Evolutionary conservation across 2,888 invertebrate genomes (phyloP), one percentile per base, ranked within the genome.

Genomic region (Pyrrhosoma nymphula): DNA sequence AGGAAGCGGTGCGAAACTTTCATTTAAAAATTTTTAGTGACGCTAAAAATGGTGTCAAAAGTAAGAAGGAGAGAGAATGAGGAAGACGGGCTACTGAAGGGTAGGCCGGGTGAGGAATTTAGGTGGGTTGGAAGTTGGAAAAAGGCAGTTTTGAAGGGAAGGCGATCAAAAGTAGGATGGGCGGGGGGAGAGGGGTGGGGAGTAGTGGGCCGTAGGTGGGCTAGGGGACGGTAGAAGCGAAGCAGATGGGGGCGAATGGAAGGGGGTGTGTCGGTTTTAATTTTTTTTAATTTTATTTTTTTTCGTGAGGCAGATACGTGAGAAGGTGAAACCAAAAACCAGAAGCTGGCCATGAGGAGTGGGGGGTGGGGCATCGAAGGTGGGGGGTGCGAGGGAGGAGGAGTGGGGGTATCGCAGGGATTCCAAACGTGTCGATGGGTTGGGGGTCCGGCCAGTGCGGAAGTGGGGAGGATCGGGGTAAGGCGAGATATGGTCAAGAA

Each of bases 241-340:
- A 69, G 95, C 89, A 93, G 90, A 90, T 82, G 96, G 96, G 96
- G 96, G 96, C 96, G 96, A 20, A 60, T 96, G 96, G 96, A 96
- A 96, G 96, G 96, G 96, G 96, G 95, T 47, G 96, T 96, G 60
- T 60, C 20, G 60, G 60, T 60, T 60, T 60, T 60, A 60, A 8
- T 10, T 14, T 10, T 20, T 60, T 60, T 60, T 60, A 10, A 60
- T 60, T 60, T 60, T 20, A 20, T 96, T 96, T 95, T 96, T 96
- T 95, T 96, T 96, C 96, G 96, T 96, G 96, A 95, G 95, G 95
- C 95, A 69, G 88, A 89, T 95, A 75, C 95, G 95, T 95, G 90
- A 69, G 95, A n/a, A n/a, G 63, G 93, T 47, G 90, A 90, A 95
- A 95, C 88, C 95, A 93, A 95, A 95, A 95, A 95, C 95, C 82